Percentiles rank a stretch among this genome's conserved stretches.
Evolutionary conservation across 2,113 vertebrate species (phyloP).

Genomic region (Psittacula cyanocephala): DNA sequence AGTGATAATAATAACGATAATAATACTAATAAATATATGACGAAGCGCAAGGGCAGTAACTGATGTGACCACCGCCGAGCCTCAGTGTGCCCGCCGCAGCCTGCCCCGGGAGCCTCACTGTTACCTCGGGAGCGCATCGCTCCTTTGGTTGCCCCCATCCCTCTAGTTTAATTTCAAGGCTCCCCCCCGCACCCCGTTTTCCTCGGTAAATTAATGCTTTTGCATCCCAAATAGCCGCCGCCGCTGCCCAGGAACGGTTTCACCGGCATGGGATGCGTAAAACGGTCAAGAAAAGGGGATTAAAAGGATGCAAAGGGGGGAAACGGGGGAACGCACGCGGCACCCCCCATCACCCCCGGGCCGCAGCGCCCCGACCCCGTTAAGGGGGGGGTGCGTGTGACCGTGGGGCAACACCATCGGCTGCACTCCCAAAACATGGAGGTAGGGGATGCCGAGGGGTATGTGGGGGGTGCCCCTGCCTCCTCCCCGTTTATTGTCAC

Average conservation of each 20-base stretch:
- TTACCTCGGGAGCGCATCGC: background rate
- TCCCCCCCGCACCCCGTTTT: background rate
- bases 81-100: background rate
- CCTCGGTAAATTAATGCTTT: background rate
- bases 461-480: background rate
- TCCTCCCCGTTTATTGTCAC: too few species aligned
- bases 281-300: background rate
- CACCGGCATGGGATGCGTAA: background rate
- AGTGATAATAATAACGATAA: too few species aligned
- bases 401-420: background rate
- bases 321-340: background rate
- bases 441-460: background rate
- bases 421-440: background rate
- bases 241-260: background rate
- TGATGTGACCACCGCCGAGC: background rate
- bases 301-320: background rate
- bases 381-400: background rate
- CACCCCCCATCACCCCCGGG: background rate
- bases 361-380: background rate
- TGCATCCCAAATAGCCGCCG: background rate
- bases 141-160: background rate
- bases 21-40: background rate
- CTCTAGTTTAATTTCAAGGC: background rate
- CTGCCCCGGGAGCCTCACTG: background rate
- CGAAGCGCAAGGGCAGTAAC: background rate